Evolutionary conservation across 2,797 vertebrate genomes (phyloP).

Genomic region (Emydoidea blandingii): DNA sequence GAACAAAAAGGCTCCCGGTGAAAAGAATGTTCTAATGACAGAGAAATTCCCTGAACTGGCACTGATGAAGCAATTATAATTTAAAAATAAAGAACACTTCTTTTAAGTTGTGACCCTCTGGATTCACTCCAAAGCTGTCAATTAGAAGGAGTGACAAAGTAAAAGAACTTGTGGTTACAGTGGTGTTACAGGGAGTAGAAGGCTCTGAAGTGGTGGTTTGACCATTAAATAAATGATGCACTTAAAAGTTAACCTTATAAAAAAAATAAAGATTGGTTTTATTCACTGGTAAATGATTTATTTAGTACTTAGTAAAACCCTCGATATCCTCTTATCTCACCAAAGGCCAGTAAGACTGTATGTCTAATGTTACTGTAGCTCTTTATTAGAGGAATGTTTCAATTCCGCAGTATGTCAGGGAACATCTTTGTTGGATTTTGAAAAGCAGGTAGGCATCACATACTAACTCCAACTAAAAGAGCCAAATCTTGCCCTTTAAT

Average conservation of each 20-base stretch:
- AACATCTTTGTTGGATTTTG: background rate
- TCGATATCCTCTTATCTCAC: slow-evolving; percentile 4
- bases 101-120: background rate
- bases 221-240: slow-evolving; percentile 22
- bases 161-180: background rate
- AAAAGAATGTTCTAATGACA: background rate
- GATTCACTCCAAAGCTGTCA: background rate
- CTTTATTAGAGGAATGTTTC: slow-evolving; percentile 8
- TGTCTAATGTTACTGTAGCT: background rate
- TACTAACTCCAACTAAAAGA: background rate
- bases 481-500: background rate
- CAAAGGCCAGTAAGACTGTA: background rate
- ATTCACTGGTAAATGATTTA: background rate
- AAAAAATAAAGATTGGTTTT: slow-evolving; percentile 8
- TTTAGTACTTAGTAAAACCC: slow-evolving; percentile 4
- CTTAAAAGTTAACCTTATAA: slow-evolving; percentile 29
- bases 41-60: background rate
- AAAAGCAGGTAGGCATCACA: background rate
- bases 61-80: background rate
- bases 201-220: background rate
- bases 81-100: background rate
- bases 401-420: background rate
- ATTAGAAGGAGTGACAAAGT: background rate
- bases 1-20: background rate
- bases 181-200: background rate